These are phyloP conservation scores for Popillia japonica DNA, from an alignment of 1,140 invertebrate species.

Conservation along the genomic window DNA sequence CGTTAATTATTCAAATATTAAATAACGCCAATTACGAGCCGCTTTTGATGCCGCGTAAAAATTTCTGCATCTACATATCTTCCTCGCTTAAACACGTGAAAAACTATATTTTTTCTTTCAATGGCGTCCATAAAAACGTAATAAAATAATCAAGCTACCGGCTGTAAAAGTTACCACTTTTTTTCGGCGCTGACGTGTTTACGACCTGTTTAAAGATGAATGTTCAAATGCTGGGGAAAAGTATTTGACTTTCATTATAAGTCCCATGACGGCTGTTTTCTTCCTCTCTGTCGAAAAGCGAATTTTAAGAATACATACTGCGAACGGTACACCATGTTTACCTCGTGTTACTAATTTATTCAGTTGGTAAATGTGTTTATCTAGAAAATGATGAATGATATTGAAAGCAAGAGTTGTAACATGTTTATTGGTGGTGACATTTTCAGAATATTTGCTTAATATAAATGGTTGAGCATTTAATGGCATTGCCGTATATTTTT, in stretches of 20 bases:
- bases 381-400: too few species aligned
- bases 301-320: too few species aligned
- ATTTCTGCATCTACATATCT: background rate
- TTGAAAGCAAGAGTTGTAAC: too few species aligned
- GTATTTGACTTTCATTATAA: constrained; percentile 1
- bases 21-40: background rate
- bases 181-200: background rate
- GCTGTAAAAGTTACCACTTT: background rate
- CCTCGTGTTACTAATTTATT: too few species aligned
- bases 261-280: background rate
- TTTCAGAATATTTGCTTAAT: too few species aligned
- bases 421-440: too few species aligned
- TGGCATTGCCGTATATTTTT: too few species aligned
- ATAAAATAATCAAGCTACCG: constrained; percentile 4
- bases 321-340: too few species aligned
- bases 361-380: too few species aligned
- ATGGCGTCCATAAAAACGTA: background rate
- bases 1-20: background rate
- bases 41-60: constrained; percentile 10
- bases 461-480: too few species aligned
- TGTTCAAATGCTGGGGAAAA: background rate
- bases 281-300: too few species aligned
- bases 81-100: background rate
- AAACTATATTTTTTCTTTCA: background rate
- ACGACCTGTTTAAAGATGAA: background rate